Evolutionary conservation across 2,888 invertebrate genomes (phyloP), one percentile per base, ranked within the genome.

Genomic region (Cinara cedri): DNA sequence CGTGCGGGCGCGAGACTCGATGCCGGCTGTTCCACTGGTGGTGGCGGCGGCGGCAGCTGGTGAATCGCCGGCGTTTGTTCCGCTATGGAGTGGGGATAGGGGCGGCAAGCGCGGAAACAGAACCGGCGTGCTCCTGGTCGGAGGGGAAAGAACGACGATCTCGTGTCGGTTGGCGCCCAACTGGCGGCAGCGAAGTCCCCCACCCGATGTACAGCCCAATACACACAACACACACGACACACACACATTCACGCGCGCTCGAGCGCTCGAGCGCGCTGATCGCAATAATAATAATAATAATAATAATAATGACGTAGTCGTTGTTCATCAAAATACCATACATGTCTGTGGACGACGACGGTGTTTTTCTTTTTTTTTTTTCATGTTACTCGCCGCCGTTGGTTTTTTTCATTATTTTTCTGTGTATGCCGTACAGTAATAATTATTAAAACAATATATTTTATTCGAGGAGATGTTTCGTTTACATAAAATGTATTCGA

Each of bases 141-240:
- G 70, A 34, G 21, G 60, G 72, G 19, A 13, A 51, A 34, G 34
- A 34, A 34, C 34, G 34, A 62, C 62, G 72, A 72, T 72, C 72
- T 72, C 72, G 72, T 21, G 72, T 57, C 72, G 57, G 72, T 72
- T 62, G 72, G 72, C 72, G 72, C 72, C 72, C 72, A 62, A 72
- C 62, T 72, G 72, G 60, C 72, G 72, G 72, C 72, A 19, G 62
- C 62, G 19, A 13, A 21, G 49, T 19, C 49, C 24, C 42, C 24
- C 71, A n/a, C 11, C 55, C 46, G 4, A 21, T 54, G 34, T 34
- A 34, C 34, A 34, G 6, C 34, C 54, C n/a, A n/a, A 49, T 14
- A 16, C 49, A 9, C 19, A 21, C 46, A 16, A 51, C 49, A 21
- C 55, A 19, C 34, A 13, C 42, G 14, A 13, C n/a, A 14, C 70